Base-by-base conservation (phyloP, 2,888 invertebrate species). In the Eupeodes luniger region DNA sequence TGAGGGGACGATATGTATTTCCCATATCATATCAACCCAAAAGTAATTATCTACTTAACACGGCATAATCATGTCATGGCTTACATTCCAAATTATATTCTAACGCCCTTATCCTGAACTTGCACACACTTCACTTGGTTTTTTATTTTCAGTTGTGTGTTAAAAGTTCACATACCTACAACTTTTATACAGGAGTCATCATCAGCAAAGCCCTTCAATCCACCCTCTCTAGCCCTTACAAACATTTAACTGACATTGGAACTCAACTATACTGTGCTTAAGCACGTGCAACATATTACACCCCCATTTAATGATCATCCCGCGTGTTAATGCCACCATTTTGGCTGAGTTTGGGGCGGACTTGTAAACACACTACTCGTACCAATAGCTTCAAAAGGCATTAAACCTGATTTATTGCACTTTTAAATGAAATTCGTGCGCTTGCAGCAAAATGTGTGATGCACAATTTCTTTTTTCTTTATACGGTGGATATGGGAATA, bases 401-500 rank as follows among this genome's bases (percentile, higher is more conserved):
- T 80, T 87, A 87, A 87, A 87, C 84, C 85, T 85, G 77, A 88
- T 88, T 88, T 88, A 88, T 88, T 88, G 88, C 78, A 85, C 75
- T 88, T 85, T 88, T 88, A 88, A 88, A 88, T 88, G 88, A 85
- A 88, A 78, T 85, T 88, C 88, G 88, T 88, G 85, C 88, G 85
- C 88, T 88, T 69, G 72, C 81, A 84, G 77, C 49, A 51, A 40
- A 40, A 49, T 69, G 40, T 72, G 72, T 34, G 44, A 55, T 55
- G 69, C 62, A 27, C 27, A 82, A 77, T 78, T 70, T 69, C 34
- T 36, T 51, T 49, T 55, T 57, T 55, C 14, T 4, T 40, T 40
- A 40, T 5, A 7, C 4, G 9, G 51, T 62, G 16, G 27, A 16
- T 16, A 27, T 19, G 6, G 6, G 4, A 19, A 7, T 27, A 9